These are phyloP conservation scores for Sitta carolinensis DNA, from an alignment of 2,797 vertebrate genomes.

Conservation along the genomic window DNA sequence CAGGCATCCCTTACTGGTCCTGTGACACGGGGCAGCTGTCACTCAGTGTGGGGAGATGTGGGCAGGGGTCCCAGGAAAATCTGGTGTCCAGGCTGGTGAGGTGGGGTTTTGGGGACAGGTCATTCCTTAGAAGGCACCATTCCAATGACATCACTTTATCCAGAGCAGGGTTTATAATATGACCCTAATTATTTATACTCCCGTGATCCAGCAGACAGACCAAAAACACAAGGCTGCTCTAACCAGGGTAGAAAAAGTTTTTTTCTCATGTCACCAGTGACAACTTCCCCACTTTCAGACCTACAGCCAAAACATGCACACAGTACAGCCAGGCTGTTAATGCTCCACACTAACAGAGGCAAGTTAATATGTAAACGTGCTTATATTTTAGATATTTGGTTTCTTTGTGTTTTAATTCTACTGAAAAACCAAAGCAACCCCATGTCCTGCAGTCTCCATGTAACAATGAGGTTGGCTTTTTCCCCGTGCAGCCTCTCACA, in stretches of 20 bases:
- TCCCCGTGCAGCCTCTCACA: neutral
- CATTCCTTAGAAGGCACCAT: neutral
- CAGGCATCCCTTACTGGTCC: rapidly evolving
- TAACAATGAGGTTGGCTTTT: neutral
- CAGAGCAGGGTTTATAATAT: neutral
- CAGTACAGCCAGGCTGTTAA: neutral
- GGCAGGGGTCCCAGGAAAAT: neutral
- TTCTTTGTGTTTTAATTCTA: neutral
- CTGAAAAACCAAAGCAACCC: neutral
- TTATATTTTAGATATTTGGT: neutral
- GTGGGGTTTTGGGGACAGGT: neutral
- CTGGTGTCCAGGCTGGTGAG: neutral
- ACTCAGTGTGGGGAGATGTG: neutral
- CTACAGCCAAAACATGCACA: neutral
- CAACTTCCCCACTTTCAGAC: neutral
- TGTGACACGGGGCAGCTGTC: rapidly evolving
- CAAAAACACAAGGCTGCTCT: neutral
- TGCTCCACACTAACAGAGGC: neutral
- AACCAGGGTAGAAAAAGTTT: neutral
- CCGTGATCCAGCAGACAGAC: neutral
- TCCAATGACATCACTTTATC: neutral
- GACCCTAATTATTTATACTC: neutral
- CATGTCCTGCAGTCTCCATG: neutral
- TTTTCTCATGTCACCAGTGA: neutral
- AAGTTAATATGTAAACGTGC: neutral